phyloP scores from a whole-genome alignment of 1,140 invertebrate genomes.

The Drosophila trapezifrons region DNA sequence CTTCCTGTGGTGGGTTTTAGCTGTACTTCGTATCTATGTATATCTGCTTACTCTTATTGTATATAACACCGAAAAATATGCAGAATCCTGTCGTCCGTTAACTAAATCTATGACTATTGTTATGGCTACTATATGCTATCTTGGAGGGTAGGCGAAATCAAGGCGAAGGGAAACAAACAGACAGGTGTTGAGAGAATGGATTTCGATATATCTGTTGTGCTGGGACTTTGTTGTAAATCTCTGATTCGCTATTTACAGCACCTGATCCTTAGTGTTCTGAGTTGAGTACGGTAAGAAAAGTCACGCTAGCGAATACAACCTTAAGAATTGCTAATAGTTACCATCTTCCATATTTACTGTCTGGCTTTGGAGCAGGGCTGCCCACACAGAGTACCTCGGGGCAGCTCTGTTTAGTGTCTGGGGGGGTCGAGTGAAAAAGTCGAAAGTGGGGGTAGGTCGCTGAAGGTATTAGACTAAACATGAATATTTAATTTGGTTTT shows the following conservation, averaged over 20 bases:
- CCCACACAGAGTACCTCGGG: neutral
- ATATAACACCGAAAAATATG: conserved; percentile 59
- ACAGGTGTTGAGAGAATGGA: conserved; percentile 7
- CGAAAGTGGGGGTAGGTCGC: conserved; percentile 3
- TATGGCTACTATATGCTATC: conserved; percentile 39
- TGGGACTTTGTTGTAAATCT: conserved; percentile 23
- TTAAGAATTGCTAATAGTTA: conserved; percentile 82
- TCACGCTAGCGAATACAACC: conserved; percentile 74
- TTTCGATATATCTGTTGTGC: neutral
- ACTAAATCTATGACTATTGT: conserved; percentile 54
- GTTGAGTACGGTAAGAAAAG: conserved; percentile 30
- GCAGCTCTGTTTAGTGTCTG: neutral
- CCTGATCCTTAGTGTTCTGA: conserved; percentile 21
- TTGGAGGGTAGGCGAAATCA: conserved; percentile 14
- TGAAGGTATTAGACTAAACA: conserved; percentile 44
- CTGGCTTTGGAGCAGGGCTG: neutral
- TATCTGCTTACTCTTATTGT: conserved; percentile 50
- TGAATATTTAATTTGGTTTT: conserved; percentile 40
- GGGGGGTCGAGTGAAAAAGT: neutral
- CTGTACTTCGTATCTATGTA: conserved; percentile 37
- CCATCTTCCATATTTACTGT: conserved; percentile 26
- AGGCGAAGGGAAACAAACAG: conserved; percentile 10
- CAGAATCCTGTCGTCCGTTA: conserved; percentile 43
- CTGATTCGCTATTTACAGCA: conserved; percentile 43
- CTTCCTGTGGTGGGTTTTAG: conserved; percentile 66